Base-by-base conservation (phyloP, 2,113 vertebrate species). In the Elephantulus edwardii region DNA sequence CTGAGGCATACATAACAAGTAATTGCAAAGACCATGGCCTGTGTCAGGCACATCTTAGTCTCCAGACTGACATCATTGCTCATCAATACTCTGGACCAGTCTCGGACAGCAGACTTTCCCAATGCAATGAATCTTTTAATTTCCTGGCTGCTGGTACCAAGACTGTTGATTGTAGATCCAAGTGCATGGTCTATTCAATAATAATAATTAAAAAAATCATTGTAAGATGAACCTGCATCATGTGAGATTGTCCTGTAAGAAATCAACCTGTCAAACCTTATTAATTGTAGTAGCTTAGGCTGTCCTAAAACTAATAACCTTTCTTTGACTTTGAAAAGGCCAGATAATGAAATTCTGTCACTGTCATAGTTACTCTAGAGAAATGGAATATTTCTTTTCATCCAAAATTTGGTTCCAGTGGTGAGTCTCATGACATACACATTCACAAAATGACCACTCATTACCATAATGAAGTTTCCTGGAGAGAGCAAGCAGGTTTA, bases 201-300 rank as follows among this genome's bases (percentile, higher is more conserved):
- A n/a, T n/a, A n/a, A n/a, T n/a, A n/a, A 71, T 81, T 70, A 82
- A 77, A n/a, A 58, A 92, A 83, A 94, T 46, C 19, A 50, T 26
- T 74, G 30, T 83, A 85, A 64, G 88, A 79, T 68, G 16, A 86
- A 26, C 74, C 76, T 82, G 3, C 11, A 1, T 88, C 17, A 75
- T 42, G 88, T 30, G 38, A n/a, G 38, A 5, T n/a, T 56, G 52
- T 46, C 6, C 14, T 66, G 12, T 1, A 22, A 52, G 30, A 33
- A 33, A 44, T 38, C 14, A 42, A 71, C 46, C 22, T 38, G 22
- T 2, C 75, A 50, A 66, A 22, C 20, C 17, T 70, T 28, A 7
- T 42, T 26, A 38, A 52, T 54, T 70, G 1, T 40, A 56, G 80
- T 2, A 42, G 77, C 35, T 33, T 5, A 88, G 35, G 14, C 16